Conservation (phyloP, 1,140 invertebrate species). For the Eupristina koningsbergeri region DNA sequence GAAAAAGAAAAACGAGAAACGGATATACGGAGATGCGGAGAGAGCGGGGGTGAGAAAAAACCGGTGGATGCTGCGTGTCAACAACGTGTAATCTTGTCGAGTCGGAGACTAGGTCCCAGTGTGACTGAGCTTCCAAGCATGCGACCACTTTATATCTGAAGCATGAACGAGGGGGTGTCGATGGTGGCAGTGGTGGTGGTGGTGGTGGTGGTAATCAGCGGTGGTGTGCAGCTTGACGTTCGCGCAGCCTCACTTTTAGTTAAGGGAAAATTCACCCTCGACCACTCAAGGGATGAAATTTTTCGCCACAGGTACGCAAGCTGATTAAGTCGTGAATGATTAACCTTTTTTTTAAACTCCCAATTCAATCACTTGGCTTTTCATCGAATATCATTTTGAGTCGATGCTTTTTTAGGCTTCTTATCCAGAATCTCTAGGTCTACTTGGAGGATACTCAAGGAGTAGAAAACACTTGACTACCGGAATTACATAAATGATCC, state of each 20-base stretch:
- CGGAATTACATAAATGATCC: no score
- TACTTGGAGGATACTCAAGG: neutral
- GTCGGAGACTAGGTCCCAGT: conserved; percentile 58
- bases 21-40: no score
- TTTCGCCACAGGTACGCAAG: neutral
- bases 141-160: conserved; percentile 70
- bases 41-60: neutral
- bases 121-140: conserved; percentile 68
- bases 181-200: conserved; percentile 36
- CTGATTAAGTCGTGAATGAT: neutral
- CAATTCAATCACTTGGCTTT: neutral
- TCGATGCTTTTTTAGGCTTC: neutral
- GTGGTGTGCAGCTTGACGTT: neutral
- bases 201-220: conserved; percentile 54
- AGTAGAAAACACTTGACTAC: neutral
- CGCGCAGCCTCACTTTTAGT: neutral
- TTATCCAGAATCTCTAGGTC: neutral
- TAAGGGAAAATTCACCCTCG: no score
- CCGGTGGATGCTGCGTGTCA: neutral
- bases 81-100: conserved; percentile 45
- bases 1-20: neutral
- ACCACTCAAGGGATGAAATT: neutral
- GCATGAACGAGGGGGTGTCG: conserved; percentile 51
- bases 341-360: no score
- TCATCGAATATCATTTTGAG: no score